These are phyloP conservation scores for Hippocampus guttulatus DNA, from an alignment of 2,113 vertebrate genomes.

Conservation along the genomic window DNA sequence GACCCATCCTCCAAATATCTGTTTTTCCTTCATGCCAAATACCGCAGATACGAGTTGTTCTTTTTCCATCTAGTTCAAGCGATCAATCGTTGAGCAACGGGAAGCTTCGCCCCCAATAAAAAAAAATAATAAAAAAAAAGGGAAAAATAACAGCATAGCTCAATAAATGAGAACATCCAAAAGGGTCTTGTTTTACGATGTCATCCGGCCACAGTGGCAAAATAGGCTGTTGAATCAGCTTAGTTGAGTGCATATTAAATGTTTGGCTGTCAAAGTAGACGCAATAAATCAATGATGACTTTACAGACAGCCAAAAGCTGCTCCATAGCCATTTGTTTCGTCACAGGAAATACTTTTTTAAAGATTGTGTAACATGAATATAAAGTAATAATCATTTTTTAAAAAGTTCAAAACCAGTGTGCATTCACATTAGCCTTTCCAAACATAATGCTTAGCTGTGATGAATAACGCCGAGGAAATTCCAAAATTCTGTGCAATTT, in stretches of 20 bases:
- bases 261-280: slow-evolving; percentile 6
- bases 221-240: background rate
- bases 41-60: slow-evolving; percentile 57
- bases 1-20: slow-evolving; percentile 56
- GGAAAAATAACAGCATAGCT: background rate
- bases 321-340: background rate
- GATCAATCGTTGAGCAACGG: slow-evolving; percentile 21
- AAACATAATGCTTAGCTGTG: background rate
- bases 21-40: slow-evolving; percentile 54
- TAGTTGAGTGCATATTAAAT: background rate
- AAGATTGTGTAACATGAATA: background rate
- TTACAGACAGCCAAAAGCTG: background rate
- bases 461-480: background rate
- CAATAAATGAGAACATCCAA: background rate
- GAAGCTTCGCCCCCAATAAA: slow-evolving; percentile 16
- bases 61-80: slow-evolving; percentile 42
- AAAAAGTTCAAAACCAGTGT: background rate
- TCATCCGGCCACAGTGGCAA: background rate
- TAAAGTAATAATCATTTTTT: background rate
- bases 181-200: background rate
- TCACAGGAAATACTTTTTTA: background rate
- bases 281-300: background rate
- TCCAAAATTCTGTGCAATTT: background rate
- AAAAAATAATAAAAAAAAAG: background rate
- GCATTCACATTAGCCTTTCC: background rate